phyloP scores from a whole-genome alignment of 2,797 vertebrate species.

The Synaphobranchus kaupii region DNA sequence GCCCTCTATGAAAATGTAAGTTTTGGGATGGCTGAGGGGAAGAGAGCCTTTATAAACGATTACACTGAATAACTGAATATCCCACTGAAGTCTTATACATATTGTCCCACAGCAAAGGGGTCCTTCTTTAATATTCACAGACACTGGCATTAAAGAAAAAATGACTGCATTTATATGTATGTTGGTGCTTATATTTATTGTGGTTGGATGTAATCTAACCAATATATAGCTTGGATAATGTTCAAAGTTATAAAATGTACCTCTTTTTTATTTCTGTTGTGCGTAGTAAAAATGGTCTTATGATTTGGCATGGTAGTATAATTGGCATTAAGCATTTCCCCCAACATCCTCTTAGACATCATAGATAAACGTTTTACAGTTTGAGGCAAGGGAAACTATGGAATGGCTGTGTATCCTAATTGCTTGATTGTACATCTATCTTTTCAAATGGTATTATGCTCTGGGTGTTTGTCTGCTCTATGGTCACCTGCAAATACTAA shows the following conservation, averaged over 20 bases:
- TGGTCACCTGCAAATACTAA: no score
- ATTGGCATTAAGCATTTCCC: background rate
- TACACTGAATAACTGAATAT: no score
- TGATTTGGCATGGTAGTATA: background rate
- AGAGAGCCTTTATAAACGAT: conserved; percentile 27
- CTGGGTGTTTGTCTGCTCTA: no score
- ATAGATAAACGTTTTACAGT: no score
- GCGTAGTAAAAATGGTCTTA: background rate
- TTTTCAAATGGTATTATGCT: no score
- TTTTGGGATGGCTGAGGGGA: conserved; percentile 49
- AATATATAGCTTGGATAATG: background rate
- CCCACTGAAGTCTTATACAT: background rate
- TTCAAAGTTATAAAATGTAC: background rate
- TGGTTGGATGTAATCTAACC: background rate
- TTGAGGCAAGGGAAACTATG: no score
- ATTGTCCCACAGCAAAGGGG: background rate
- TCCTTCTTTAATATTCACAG: background rate
- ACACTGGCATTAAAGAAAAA: background rate
- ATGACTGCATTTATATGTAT: background rate
- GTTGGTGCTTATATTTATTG: background rate
- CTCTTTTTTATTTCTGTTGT: background rate
- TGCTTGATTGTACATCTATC: background rate
- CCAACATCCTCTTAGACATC: background rate
- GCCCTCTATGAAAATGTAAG: conserved; percentile 97
- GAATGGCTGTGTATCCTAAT: no score